Evolutionary conservation across 2,797 vertebrate genomes (phyloP).

Genomic region (Gambelia wislizenii): DNA sequence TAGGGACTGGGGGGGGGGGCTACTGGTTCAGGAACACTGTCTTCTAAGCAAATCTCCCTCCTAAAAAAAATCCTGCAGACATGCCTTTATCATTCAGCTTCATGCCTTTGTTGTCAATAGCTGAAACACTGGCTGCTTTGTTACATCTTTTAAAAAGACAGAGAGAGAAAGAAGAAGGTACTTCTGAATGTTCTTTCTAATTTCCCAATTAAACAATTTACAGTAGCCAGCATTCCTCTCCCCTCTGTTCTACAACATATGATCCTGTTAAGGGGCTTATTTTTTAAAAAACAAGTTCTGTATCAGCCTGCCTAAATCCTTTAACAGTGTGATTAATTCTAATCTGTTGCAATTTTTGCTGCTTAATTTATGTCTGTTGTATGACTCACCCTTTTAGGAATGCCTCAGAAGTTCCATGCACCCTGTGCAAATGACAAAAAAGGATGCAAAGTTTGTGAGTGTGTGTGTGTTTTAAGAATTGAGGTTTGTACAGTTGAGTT

Average conservation of each 20-base stretch:
- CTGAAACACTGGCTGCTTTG: constrained; percentile 18
- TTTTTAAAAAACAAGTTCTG: constrained; percentile 48
- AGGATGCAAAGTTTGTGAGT: neutral
- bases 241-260: constrained; percentile 33
- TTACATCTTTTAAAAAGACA: neutral
- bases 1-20: constrained; percentile 28
- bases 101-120: constrained; percentile 37
- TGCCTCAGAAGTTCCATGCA: constrained; percentile 65
- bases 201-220: constrained; percentile 48
- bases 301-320: constrained; percentile 53
- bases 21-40: constrained; percentile 16
- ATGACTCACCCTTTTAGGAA: constrained; percentile 69
- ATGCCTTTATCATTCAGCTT: constrained; percentile 37
- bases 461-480: too few relatives aligned
- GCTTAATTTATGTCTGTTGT: constrained; percentile 57
- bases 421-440: neutral
- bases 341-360: constrained; percentile 67
- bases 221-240: constrained; percentile 43
- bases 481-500: too few relatives aligned
- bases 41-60: constrained; percentile 17
- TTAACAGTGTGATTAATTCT: constrained; percentile 65
- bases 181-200: constrained; percentile 6
- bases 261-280: constrained; percentile 44
- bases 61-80: constrained; percentile 25
- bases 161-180: neutral